Evolutionary conservation across 2,888 invertebrate species (phyloP), one percentile per base, ranked within the genome.

Genomic region (Leptarthrus brevirostris): DNA sequence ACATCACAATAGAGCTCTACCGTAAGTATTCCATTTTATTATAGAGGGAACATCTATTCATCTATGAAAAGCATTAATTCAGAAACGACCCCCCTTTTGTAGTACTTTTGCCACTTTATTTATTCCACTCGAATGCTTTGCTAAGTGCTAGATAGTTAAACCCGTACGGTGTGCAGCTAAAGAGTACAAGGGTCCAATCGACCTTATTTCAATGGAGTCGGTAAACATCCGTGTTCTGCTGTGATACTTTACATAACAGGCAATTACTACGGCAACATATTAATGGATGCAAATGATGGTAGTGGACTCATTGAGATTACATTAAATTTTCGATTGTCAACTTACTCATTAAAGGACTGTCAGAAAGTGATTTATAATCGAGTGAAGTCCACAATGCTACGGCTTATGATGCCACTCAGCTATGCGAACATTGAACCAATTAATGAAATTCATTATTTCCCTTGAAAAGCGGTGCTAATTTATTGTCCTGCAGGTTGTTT

Each of bases 1-100:
- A 89, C 76, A 89, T 92, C 74, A 89, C 90, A 78, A 89, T 93
- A 78, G 92, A 93, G 83, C 90, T 93, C 86, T 89, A 92, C 81
- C 87, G 93, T 93, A 84, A 90, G 90, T 90, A 81, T 58, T 16
- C 20, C 16, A 30, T n/a, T 47, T 14, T 16, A 47, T n/a, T 30
- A 30, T 30, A 30, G 30, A 8, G 8, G 8, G 30, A 14, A 14
- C 14, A 47, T 53, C 14, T 18, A 6, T 53, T 0, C 6, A 22
- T 53, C 5, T 53, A 53, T 53, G 24, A 53, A n/a, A n/a, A n/a
- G n/a, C n/a, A n/a, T n/a, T n/a, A n/a, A n/a, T n/a, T n/a, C n/a
- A n/a, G n/a, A n/a, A n/a, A n/a, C n/a, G n/a, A n/a, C n/a, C n/a
- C n/a, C n/a, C n/a, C n/a, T n/a, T n/a, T n/a, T n/a, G n/a, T n/a